Conservation (phyloP, 1,140 invertebrate genomes). For the Euwallacea similis region DNA sequence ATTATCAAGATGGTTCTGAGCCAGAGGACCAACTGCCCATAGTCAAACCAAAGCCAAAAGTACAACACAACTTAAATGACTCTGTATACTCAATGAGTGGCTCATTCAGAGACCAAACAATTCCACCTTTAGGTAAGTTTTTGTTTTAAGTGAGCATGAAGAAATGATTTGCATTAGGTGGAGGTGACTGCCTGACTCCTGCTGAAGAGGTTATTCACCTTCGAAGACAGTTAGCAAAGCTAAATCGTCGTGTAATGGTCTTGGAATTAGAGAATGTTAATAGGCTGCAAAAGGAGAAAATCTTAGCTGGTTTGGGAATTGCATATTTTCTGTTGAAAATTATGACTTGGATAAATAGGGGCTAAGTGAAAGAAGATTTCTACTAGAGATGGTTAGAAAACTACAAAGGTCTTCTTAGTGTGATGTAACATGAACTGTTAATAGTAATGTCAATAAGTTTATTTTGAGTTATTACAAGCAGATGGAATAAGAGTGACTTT, state of each 20-base stretch:
- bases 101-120: constrained; percentile 41
- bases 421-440: neutral
- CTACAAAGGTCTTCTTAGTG: neutral
- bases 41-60: constrained; percentile 41
- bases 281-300: constrained; percentile 78
- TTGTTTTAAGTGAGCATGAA: constrained; percentile 12
- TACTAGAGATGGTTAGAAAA: too few relatives aligned
- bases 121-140: constrained; percentile 43
- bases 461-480: neutral
- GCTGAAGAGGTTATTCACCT: constrained; percentile 80
- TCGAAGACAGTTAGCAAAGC: constrained; percentile 77
- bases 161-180: constrained; percentile 54
- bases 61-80: constrained; percentile 36
- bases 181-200: constrained; percentile 68
- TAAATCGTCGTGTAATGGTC: constrained; percentile 81
- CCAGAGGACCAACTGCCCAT: constrained; percentile 42
- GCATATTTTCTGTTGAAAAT: constrained; percentile 84
- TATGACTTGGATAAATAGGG: constrained; percentile 78
- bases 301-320: constrained; percentile 77
- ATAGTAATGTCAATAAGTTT: neutral
- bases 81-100: constrained; percentile 27
- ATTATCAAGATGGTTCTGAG: constrained; percentile 55
- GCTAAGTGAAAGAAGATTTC: constrained; percentile 22
- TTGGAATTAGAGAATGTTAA: constrained; percentile 80
- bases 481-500: neutral